A percentile compares a stretch with the other conserved stretches of the same genome.
phyloP scores from a whole-genome alignment of 2,797 vertebrate genomes.

The Clamator glandarius region DNA sequence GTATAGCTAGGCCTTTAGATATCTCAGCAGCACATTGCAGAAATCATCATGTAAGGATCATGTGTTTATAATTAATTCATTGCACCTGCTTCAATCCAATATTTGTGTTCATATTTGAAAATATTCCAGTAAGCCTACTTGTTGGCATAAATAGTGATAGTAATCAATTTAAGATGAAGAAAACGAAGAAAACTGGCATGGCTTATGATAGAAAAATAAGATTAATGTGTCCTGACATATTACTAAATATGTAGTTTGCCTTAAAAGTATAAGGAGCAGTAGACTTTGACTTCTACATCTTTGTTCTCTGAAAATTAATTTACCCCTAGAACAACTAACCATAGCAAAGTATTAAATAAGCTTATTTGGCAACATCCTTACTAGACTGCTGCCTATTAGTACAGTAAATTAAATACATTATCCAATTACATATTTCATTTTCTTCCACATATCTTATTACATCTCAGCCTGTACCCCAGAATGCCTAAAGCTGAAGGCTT shows the following conservation, averaged over 20 bases:
- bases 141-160: constrained; percentile 17
- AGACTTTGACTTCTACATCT: neutral
- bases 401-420: constrained; percentile 56
- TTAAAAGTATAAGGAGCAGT: neutral
- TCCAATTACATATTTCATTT: constrained; percentile 51
- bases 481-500: constrained; percentile 32
- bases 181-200: neutral
- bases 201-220: neutral
- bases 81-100: constrained; percentile 44
- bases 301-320: constrained; percentile 15
- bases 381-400: constrained; percentile 22
- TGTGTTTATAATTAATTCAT: constrained; percentile 53
- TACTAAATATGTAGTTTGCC: neutral
- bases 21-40: neutral
- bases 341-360: constrained; percentile 28
- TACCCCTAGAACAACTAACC: neutral
- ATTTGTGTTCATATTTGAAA: constrained; percentile 51
- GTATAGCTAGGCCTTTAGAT: neutral
- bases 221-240: neutral
- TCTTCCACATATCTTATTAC: constrained; percentile 20
- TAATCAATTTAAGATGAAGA: neutral
- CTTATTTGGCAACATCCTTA: constrained; percentile 18
- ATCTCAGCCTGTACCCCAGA: neutral
- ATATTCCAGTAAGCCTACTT: constrained; percentile 24
- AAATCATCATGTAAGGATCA: neutral